These are phyloP conservation scores for Sesia apiformis DNA, from an alignment of 2,888 invertebrate species.

Conservation along the genomic window DNA sequence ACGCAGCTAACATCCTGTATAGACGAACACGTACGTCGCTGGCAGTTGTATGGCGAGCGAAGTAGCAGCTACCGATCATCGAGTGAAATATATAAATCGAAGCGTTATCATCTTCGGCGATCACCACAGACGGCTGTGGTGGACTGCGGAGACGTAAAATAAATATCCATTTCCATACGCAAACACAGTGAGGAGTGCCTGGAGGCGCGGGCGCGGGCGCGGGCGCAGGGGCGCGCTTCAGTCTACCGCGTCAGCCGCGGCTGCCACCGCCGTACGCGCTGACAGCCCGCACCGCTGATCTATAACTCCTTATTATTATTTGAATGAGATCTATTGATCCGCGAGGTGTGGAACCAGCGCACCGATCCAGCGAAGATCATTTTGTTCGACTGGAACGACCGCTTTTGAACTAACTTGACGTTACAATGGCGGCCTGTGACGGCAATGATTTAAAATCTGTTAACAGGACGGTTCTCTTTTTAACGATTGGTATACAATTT, in stretches of 20 bases:
- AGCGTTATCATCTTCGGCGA: slow-evolving; percentile 65
- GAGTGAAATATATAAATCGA: slow-evolving; percentile 70
- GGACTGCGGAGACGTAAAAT: slow-evolving; percentile 52
- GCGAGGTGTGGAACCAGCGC: slow-evolving; percentile 66
- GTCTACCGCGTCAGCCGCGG: slow-evolving; percentile 20
- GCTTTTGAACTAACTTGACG: slow-evolving; percentile 73
- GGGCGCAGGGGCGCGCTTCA: slow-evolving; percentile 21
- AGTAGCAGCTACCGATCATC: slow-evolving; percentile 65
- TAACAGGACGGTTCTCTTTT: slow-evolving; percentile 73
- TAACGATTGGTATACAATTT: slow-evolving; percentile 73
- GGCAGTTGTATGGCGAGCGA: slow-evolving; percentile 55
- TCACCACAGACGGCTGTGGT: slow-evolving; percentile 54
- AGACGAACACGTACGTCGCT: slow-evolving; percentile 29
- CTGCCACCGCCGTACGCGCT: slow-evolving; percentile 16
- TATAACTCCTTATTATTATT: slow-evolving; percentile 74
- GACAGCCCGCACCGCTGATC: slow-evolving; percentile 50
- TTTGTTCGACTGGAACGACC: slow-evolving; percentile 69
- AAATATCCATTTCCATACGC: slow-evolving; percentile 71
- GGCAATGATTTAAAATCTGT: slow-evolving; percentile 76
- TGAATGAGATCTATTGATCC: slow-evolving; percentile 73
- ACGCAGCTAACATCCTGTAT: slow-evolving; percentile 26
- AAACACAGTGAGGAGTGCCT: slow-evolving; percentile 40
- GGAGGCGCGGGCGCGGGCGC: slow-evolving; percentile 34
- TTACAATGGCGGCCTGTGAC: slow-evolving; percentile 68
- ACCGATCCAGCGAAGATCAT: slow-evolving; percentile 65